A percentile compares a stretch with the other conserved stretches of the same genome.
Evolutionary conservation across 2,113 vertebrate species (phyloP).

Genomic region (Hippoglossus stenolepis): DNA sequence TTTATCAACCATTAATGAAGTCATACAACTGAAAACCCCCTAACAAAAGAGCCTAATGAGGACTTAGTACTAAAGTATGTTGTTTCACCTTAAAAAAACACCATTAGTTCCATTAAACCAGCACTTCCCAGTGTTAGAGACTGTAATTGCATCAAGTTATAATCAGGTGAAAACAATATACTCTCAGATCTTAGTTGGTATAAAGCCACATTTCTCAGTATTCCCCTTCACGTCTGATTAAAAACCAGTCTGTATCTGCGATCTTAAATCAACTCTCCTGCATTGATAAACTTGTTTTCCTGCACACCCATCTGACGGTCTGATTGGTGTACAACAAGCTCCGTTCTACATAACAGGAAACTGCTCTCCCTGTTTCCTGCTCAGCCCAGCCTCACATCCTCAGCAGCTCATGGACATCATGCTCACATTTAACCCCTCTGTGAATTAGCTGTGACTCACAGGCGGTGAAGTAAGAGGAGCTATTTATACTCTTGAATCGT

Average conservation of each 20-base stretch:
- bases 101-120: no score
- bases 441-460: conserved; percentile 60
- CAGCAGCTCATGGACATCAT: conserved; percentile 85
- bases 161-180: background rate
- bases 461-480: conserved; percentile 27
- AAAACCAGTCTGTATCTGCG: background rate
- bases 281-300: conserved; percentile 76
- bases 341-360: conserved; percentile 96
- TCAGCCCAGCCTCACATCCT: conserved; percentile 89
- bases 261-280: conserved; percentile 24
- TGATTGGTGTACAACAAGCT: conserved; percentile 85
- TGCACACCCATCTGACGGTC: conserved; percentile 77
- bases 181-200: background rate
- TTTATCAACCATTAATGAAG: no score
- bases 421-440: conserved; percentile 85
- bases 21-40: no score
- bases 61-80: no score
- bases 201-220: background rate
- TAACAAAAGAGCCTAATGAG: no score
- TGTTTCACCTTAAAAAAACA: no score
- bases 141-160: background rate
- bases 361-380: conserved; percentile 96
- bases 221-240: background rate
- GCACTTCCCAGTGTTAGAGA: no score
- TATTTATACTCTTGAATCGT: conserved; percentile 46